Evolutionary conservation across 2,113 vertebrate species (phyloP), one percentile per base, ranked within the genome.

Genomic region (Clinocottus analis): DNA sequence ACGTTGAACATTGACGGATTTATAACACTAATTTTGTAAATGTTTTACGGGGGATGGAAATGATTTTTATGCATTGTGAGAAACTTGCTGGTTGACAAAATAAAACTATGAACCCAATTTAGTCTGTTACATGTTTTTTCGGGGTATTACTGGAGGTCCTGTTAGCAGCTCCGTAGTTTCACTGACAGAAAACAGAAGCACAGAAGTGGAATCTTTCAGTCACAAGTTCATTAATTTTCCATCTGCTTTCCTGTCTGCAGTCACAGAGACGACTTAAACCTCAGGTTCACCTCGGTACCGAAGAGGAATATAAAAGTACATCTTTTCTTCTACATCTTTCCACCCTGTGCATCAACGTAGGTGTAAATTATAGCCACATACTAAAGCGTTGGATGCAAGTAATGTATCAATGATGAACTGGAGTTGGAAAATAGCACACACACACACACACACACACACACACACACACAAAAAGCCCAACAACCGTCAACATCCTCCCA

Each of bases 211-310:
- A 12, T 23, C 43, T 3, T 12, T 67, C 12, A 45, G 65, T 49
- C 35, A 23, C 23, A 76, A 67, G 23, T 53, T 62, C 0, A 43
- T 81, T 64, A n/a, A 47, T 75, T 72, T 84, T 45, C 78, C 14
- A 84, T 78, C 64, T 78, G 77, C 19, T 75, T 37, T 79, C 33
- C 65, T 64, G 23, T 60, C 31, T 39, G 11, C 53, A 56, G 63
- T 69, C 27, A 35, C 41, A 41, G 55, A 41, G 66, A 61, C 53
- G 75, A 55, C 25, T 43, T 75, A 33, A 39, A 71, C 37, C 41
- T 65, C 59, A 69, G 25, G 31, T 74, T 47, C 27, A 55, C 60
- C 19, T 39, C 14, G 45, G 37, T 5, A 12, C 39, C 5, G 7
- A 43, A n/a, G 17, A 21, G 16, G 2, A 14, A 35, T 66, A 33